Evolutionary conservation across 1,140 invertebrate genomes (phyloP), one percentile per base, ranked within the genome.

Genomic region (Bombus cullumanus): DNA sequence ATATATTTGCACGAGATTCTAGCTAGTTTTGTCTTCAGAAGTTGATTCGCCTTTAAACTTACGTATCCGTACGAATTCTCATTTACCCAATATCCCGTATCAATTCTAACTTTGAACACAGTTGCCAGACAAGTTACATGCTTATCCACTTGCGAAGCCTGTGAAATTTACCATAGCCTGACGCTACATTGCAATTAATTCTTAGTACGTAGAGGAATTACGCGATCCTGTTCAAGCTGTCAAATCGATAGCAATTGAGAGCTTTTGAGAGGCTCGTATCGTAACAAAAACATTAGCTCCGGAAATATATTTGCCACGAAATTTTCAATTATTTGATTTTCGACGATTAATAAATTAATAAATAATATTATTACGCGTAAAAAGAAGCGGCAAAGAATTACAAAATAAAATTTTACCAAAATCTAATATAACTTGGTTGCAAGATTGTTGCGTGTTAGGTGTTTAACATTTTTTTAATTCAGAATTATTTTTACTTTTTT

Each of bases 161-260:
- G 64, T 34, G 81, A 34, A 62, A 66, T 81, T 72, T 59, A 75
- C 41, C 57, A 13, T n/a, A 5, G 39, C 57, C 9, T 5, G 8
- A 31, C 31, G 41, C 41, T 31, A 28, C 59, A 13, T n/a, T 53
- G 43, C 43, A 76, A 83, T 83, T 83, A 75, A 39, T 68, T 66
- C 41, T 12, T 9, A 13, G 37, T 12, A 25, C 10, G 25, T 28
- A 37, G 13, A 37, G 59, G 59, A 62, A 62, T 62, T n/a, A 62
- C 47, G 47, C 18, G 47, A 18, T 22, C 6, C 47, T 8, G 10
- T 12, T 12, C 25, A 59, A 59, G 57, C 28, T 28, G 25, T 0
- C 59, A 28, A 68, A n/a, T 73, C 71, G n/a, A 72, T 28, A 72
- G 39, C 8, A 41, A 72, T 72, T 18, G 15, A n/a, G 25, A 59